Percentiles rank a stretch among this genome's conserved stretches.
These are phyloP conservation scores for Sinocyclocheilus anophthalmus DNA, from an alignment of 2,113 vertebrate species.

Conservation along the genomic window DNA sequence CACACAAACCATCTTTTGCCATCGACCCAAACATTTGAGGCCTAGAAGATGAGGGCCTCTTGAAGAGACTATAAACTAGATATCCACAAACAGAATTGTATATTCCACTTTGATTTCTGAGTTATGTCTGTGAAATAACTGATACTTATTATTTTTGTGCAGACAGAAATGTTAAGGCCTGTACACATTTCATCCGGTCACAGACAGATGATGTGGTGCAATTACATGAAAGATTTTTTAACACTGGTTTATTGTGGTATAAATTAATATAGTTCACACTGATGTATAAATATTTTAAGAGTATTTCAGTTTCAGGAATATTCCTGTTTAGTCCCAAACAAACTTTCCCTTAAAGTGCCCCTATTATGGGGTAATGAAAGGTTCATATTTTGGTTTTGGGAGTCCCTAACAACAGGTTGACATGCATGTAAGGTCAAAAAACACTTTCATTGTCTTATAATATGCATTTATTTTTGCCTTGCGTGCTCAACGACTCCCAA, in stretches of 20 bases:
- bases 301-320: not conserved
- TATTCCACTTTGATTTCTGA: not conserved
- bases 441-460: too few relatives aligned
- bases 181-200: not conserved
- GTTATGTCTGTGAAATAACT: not conserved
- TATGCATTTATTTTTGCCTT: too few relatives aligned
- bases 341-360: not conserved
- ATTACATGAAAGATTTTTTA: not conserved
- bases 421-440: too few relatives aligned
- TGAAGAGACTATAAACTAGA: not conserved
- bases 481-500: too few relatives aligned
- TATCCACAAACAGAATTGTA: not conserved
- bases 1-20: slow-evolving; percentile 1
- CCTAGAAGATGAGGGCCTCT: not conserved
- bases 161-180: not conserved
- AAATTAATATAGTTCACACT: not conserved
- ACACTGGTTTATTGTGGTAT: not conserved
- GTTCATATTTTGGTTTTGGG: too few relatives aligned
- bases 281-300: not conserved
- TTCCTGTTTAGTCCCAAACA: not conserved
- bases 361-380: too few relatives aligned
- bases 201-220: not conserved
- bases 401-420: too few relatives aligned
- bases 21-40: slow-evolving; percentile 15
- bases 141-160: not conserved